Evolutionary conservation across 2,888 invertebrate genomes (phyloP), one percentile per base, ranked within the genome.

Genomic region (Agrotis segetum): DNA sequence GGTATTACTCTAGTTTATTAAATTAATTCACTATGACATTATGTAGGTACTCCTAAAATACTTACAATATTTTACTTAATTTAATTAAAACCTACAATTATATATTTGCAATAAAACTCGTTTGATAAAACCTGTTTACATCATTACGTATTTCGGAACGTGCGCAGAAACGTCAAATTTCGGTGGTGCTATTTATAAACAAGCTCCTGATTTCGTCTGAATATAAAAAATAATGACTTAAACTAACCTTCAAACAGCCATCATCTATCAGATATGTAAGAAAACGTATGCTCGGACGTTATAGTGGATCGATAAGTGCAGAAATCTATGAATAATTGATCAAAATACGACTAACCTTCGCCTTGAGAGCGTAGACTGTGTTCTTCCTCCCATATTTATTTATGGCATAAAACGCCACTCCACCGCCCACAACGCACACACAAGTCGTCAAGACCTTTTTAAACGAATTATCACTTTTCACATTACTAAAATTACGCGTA

Each of bases 281-380:
- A 29, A 49, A 16, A 53, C 16, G 0, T 52, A 16, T 53, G 24
- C 1, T n/a, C 0, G 46, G 34, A 14, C 52, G 17, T 60, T 49
- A 50, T 4, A 34, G 49, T 64, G 34, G 46, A 62, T 71, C 44
- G 24, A 71, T 63, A 65, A 53, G 55, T 67, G 61, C 65, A 74
- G 62, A 83, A 72, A 81, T 69, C 21, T 60, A 67, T 47, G 63
- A 71, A 71, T 67, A 71, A 74, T 44, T 24, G 11, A 66, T 72
- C 68, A 81, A 85, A 83, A 71, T 82, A 68, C 24, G 65, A 87
- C 90, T 91, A 91, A 96, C 96, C 96, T 96, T 96, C 82, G 92
- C 92, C 92, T 96, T 96, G 84, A 96, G 92, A 70, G 96, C 96
- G 89, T 94, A 93, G 59, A 96, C 95, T 24, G 93, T 93, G 86